phyloP scores from a whole-genome alignment of 2,888 invertebrate genomes.

The Pachydiplax longipennis region DNA sequence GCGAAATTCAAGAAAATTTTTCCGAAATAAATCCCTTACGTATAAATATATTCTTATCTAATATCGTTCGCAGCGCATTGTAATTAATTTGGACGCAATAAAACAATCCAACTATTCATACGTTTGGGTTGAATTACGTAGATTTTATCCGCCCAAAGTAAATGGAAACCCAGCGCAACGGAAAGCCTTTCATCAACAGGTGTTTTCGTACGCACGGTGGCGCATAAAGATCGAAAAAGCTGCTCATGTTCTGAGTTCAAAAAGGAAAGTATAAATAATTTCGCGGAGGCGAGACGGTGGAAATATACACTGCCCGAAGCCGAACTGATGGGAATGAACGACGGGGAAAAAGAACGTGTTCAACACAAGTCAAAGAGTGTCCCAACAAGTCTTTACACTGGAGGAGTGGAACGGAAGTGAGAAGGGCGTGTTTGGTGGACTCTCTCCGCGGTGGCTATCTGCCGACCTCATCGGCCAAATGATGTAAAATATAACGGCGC shows the following conservation, averaged over 20 bases:
- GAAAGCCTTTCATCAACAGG: too few species aligned
- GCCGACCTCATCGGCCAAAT: constrained; percentile 2
- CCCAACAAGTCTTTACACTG: neutral
- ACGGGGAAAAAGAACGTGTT: neutral
- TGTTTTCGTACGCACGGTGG: too few species aligned
- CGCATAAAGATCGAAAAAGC: too few species aligned
- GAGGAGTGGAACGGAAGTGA: neutral
- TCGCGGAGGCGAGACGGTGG: neutral
- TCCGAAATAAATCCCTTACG: too few species aligned
- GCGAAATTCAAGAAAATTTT: too few species aligned
- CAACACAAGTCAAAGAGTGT: neutral
- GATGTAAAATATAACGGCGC: constrained; percentile 12
- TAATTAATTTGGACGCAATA: too few species aligned
- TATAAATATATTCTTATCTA: too few species aligned
- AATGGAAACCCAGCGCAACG: too few species aligned
- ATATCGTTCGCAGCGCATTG: too few species aligned
- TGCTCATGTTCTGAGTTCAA: neutral
- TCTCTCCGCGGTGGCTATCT: neutral
- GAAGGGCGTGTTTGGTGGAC: neutral
- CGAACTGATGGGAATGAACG: neutral
- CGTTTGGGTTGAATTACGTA: too few species aligned
- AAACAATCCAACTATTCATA: too few species aligned
- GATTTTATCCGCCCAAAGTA: too few species aligned
- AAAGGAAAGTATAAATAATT: neutral
- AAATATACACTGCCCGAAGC: neutral